Percentiles rank a stretch among this genome's conserved stretches.
Conservation (phyloP, 1,140 invertebrate species). For the Kradibia gibbosae region DNA sequence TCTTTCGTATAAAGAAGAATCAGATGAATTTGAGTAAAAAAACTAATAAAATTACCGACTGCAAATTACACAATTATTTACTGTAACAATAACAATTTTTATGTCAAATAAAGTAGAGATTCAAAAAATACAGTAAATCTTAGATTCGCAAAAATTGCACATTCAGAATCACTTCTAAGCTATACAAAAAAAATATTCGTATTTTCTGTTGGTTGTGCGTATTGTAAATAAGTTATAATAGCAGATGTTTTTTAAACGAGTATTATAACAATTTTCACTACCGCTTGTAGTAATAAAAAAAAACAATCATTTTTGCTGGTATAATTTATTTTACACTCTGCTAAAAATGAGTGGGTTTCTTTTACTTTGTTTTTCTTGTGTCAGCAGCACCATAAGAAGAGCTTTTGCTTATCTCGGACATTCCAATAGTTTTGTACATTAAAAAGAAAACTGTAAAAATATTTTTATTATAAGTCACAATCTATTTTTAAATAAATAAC, state of each 20-base stretch:
- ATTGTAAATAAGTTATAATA: constrained; percentile 26
- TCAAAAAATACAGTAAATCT: constrained; percentile 41
- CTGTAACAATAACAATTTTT: constrained; percentile 62
- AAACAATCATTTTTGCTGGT: constrained; percentile 43
- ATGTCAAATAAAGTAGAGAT: constrained; percentile 51
- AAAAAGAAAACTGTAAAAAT: constrained; percentile 82
- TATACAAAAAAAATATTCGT: constrained; percentile 48
- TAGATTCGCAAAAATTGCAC: constrained; percentile 36
- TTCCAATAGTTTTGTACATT: constrained; percentile 84
- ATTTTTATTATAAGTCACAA: constrained; percentile 19
- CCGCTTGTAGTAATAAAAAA: constrained; percentile 39
- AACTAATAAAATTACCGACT: constrained; percentile 29
- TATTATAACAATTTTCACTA: constrained; percentile 35
- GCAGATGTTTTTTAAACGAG: constrained; percentile 30
- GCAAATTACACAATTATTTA: constrained; percentile 57
- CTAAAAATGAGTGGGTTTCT: constrained; percentile 47
- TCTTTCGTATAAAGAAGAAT: constrained; percentile 12
- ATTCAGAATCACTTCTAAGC: constrained; percentile 9
- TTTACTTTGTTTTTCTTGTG: constrained; percentile 59
- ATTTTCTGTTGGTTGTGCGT: constrained; percentile 24
- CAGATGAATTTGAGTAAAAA: not conserved
- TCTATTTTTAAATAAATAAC: constrained; percentile 55
- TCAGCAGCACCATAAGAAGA: constrained; percentile 82
- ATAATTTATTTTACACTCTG: constrained; percentile 25
- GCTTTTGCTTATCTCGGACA: constrained; percentile 87